Evolutionary conservation across 1,140 invertebrate species (phyloP).

Genomic region (Drosophila auraria): DNA sequence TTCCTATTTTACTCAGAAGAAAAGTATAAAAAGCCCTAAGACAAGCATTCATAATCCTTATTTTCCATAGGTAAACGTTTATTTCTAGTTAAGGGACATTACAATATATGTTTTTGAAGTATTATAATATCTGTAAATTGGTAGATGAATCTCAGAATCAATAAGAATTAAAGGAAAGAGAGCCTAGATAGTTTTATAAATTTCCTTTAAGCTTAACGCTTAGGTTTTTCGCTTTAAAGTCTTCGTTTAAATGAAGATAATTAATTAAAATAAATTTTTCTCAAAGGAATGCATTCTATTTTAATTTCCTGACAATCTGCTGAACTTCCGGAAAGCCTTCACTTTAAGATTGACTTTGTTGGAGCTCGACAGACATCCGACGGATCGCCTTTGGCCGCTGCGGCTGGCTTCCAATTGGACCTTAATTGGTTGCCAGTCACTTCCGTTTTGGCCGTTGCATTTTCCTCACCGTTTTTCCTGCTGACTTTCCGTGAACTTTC

Average conservation of each 20-base stretch:
- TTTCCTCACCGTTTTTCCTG: slow-evolving; percentile 19
- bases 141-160: no score
- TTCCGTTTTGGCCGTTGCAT: slow-evolving; percentile 6
- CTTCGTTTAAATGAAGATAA: background rate
- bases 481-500: slow-evolving; percentile 17
- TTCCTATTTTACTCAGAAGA: no score
- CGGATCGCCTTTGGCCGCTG: slow-evolving; percentile 9
- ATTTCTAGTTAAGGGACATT: no score
- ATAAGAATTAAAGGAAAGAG: no score
- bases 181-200: no score
- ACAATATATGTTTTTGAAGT: no score
- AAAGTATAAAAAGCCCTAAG: no score
- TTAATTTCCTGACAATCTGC: slow-evolving; percentile 9
- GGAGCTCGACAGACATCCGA: background rate
- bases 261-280: background rate
- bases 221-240: background rate
- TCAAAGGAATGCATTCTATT: background rate
- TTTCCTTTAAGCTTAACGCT: no score
- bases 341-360: slow-evolving; percentile 5
- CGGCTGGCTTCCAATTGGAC: slow-evolving; percentile 20
- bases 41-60: no score
- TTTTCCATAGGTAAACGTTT: no score
- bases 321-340: slow-evolving; percentile 4
- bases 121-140: no score
- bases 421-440: slow-evolving; percentile 37